Evolutionary conservation across 2,797 vertebrate genomes (phyloP).

Genomic region (Acomys russatus): DNA sequence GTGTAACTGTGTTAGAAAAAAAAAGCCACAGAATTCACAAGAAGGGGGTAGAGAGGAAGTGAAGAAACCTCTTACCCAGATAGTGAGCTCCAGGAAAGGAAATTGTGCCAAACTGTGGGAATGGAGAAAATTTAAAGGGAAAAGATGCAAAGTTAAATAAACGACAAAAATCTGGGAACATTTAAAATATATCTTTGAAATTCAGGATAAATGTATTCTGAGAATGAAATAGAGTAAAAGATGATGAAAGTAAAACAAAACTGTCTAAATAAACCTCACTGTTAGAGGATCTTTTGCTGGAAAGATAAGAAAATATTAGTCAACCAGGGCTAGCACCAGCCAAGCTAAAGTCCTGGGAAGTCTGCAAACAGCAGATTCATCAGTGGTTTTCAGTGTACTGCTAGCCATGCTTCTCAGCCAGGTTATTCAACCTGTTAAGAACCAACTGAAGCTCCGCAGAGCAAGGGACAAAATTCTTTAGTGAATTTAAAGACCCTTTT

Average conservation of each 20-base stretch:
- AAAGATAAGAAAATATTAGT: not conserved
- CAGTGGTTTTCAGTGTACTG: not conserved
- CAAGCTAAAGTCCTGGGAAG: not conserved
- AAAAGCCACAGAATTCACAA: slow-evolving; percentile 1
- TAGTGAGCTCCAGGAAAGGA: slow-evolving; percentile 51
- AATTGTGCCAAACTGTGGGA: slow-evolving; percentile 50
- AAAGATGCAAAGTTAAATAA: slow-evolving; percentile 56
- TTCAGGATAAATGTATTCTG: slow-evolving; percentile 25
- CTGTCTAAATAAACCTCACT: not conserved
- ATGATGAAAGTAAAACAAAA: slow-evolving; percentile 53
- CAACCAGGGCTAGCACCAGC: not conserved
- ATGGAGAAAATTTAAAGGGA: not conserved
- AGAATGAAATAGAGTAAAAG: slow-evolving; percentile 37
- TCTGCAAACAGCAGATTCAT: not conserved
- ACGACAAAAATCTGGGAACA: not conserved
- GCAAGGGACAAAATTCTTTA: not conserved
- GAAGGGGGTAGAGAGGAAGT: not conserved
- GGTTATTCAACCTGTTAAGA: not conserved
- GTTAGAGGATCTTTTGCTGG: slow-evolving; percentile 7
- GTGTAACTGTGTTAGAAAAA: not conserved
- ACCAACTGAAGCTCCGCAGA: not conserved
- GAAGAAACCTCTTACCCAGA: slow-evolving; percentile 29
- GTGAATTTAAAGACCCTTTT: slow-evolving; percentile 11
- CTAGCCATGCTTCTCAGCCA: not conserved
- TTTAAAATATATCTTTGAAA: slow-evolving; percentile 56